Conservation (phyloP, 2,113 vertebrate species). For the Silurus meridionalis region DNA sequence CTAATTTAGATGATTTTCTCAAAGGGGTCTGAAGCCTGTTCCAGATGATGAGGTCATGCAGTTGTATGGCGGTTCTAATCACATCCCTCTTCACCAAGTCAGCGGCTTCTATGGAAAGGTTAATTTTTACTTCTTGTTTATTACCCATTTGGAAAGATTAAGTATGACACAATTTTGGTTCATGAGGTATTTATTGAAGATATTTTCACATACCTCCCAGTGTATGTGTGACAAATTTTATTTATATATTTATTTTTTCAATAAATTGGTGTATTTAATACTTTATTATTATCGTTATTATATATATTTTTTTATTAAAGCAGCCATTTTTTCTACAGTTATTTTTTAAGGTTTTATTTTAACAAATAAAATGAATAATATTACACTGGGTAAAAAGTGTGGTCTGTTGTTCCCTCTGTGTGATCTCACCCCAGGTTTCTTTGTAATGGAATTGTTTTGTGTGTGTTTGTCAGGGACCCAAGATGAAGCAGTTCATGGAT, state of each 20-base stretch:
- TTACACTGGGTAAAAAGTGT: background rate
- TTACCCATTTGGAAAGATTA: background rate
- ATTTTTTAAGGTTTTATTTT: background rate
- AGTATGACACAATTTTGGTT: background rate
- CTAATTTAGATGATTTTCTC: constrained; percentile 17
- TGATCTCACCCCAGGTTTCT: background rate
- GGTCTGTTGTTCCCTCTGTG: background rate
- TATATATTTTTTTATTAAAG: background rate
- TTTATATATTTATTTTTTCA: background rate
- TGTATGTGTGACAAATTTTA: background rate
- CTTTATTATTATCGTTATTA: no score
- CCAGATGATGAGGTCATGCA: constrained; percentile 78
- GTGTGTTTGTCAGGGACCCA: constrained; percentile 71
- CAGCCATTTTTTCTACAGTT: no score
- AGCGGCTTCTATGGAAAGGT: constrained; percentile 87
- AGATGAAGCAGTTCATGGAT: constrained; percentile 85
- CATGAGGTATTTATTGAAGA: background rate
- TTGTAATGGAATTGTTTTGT: constrained; percentile 5
- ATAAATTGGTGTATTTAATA: no score
- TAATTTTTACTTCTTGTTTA: constrained; percentile 23
- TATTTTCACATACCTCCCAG: background rate
- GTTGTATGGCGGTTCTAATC: constrained; percentile 77
- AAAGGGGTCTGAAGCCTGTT: constrained; percentile 77
- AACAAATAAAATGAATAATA: background rate
- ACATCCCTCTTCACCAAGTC: constrained; percentile 79